Conservation (phyloP, 1,140 invertebrate species). For the Drosophila gunungcola region DNA sequence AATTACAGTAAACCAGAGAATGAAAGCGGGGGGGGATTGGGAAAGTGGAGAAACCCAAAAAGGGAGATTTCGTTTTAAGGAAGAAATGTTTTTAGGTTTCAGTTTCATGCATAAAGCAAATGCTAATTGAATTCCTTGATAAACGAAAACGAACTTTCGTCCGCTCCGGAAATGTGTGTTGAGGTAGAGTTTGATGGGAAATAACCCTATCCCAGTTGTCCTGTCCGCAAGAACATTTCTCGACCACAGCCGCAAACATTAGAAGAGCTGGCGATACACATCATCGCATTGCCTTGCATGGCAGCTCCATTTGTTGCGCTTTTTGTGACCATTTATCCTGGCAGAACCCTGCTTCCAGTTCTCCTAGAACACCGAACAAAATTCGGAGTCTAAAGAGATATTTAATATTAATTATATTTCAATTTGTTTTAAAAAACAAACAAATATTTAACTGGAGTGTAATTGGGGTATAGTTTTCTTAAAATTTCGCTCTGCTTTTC, state of each 20-base stretch:
- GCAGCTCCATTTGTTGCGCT: constrained; percentile 54
- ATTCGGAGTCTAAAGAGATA: background rate
- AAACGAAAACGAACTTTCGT: constrained; percentile 50
- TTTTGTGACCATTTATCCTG: constrained; percentile 56
- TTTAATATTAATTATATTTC: background rate
- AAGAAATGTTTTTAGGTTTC: constrained; percentile 18
- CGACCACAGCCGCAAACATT: constrained; percentile 63
- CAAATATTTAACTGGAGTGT: too few relatives aligned
- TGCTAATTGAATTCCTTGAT: constrained; percentile 75
- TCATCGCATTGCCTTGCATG: constrained; percentile 45
- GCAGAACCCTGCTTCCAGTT: constrained; percentile 1
- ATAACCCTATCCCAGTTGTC: constrained; percentile 7
- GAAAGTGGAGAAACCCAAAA: background rate
- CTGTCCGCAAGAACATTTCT: constrained; percentile 50
- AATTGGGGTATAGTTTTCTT: too few relatives aligned
- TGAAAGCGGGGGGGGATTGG: background rate
- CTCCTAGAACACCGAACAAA: background rate
- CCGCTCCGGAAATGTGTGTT: constrained; percentile 45
- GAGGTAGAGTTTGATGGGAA: constrained; percentile 14
- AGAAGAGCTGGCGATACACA: constrained; percentile 58
- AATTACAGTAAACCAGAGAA: constrained; percentile 32
- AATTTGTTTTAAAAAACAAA: too few relatives aligned
- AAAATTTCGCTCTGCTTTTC: too few relatives aligned
- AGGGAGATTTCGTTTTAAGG: constrained; percentile 17
- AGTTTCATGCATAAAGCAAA: constrained; percentile 73